Conservation (phyloP, 2,797 vertebrate genomes). For the Eurystomus glaucurus region DNA sequence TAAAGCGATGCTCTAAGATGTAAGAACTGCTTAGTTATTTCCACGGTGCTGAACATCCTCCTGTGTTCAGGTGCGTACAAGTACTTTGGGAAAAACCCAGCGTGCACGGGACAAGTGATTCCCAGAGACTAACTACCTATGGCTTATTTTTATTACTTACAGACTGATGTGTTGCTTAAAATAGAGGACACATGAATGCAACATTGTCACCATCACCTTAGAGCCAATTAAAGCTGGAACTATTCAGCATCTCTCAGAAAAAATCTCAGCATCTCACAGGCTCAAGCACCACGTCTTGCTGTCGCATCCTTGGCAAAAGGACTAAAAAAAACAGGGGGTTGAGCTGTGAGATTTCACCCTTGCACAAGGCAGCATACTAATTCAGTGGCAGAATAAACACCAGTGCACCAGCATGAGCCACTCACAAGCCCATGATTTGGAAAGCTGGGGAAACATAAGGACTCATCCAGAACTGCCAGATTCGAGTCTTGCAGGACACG, state of each 20-base stretch:
- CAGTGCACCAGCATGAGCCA: not conserved
- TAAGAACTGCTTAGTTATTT: not conserved
- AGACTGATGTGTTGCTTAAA: not conserved
- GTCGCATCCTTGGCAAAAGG: not conserved
- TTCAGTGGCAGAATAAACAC: not conserved
- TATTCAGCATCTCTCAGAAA: not conserved
- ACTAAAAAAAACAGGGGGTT: rapidly evolving
- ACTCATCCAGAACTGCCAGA: not conserved
- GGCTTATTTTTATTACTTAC: not conserved
- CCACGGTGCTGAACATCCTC: not conserved
- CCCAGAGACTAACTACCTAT: not conserved
- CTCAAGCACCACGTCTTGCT: not conserved
- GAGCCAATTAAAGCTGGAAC: not conserved
- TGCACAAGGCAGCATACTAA: not conserved
- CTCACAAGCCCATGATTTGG: not conserved
- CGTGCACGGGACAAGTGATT: not conserved
- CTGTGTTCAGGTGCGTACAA: not conserved
- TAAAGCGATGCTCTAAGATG: not conserved
- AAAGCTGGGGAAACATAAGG: not conserved
- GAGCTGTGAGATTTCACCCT: not conserved
- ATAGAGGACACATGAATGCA: not conserved
- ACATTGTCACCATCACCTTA: not conserved
- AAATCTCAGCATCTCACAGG: not conserved
- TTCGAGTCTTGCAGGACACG: not conserved
- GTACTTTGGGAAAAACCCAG: not conserved